These are phyloP conservation scores for Lypha dubia DNA, from an alignment of 2,888 invertebrate genomes.

Conservation along the genomic window DNA sequence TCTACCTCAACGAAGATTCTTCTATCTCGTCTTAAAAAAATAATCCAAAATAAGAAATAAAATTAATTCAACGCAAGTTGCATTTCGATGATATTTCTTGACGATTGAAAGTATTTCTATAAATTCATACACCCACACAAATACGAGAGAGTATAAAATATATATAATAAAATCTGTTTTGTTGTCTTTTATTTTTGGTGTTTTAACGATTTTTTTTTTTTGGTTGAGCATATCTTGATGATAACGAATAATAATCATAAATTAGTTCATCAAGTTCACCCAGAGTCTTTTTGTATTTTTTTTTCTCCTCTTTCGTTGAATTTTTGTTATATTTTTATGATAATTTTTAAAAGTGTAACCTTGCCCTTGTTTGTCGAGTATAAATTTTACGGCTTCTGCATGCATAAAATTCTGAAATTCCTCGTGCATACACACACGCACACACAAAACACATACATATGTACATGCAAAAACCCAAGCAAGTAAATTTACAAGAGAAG, in stretches of 20 bases:
- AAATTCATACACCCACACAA: constrained; percentile 7
- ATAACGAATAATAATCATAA: constrained; percentile 80
- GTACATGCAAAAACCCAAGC: too few relatives aligned
- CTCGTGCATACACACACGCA: constrained; percentile 5
- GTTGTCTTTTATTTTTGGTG: constrained; percentile 23
- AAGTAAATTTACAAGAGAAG: constrained; percentile 42
- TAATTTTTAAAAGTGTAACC: constrained; percentile 76
- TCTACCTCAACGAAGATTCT: constrained; percentile 78
- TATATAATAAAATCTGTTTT: constrained; percentile 45
- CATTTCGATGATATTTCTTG: constrained; percentile 62
- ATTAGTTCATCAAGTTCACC: constrained; percentile 80
- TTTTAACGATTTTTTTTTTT: too few relatives aligned
- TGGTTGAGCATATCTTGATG: constrained; percentile 61
- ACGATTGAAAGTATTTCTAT: constrained; percentile 5
- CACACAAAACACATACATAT: not conserved
- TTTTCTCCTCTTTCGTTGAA: constrained; percentile 19
- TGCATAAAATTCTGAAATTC: constrained; percentile 77
- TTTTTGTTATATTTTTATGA: constrained; percentile 58
- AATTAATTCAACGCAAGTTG: constrained; percentile 58
- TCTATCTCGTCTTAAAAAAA: constrained; percentile 33
- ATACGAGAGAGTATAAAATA: constrained; percentile 31
- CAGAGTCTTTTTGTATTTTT: constrained; percentile 40
- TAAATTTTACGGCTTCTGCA: constrained; percentile 79
- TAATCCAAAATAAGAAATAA: constrained; percentile 18
- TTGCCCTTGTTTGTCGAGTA: constrained; percentile 78